Evolutionary conservation across 1,140 invertebrate genomes (phyloP), one percentile per base, ranked within the genome.

Genomic region (Watersipora subatra): DNA sequence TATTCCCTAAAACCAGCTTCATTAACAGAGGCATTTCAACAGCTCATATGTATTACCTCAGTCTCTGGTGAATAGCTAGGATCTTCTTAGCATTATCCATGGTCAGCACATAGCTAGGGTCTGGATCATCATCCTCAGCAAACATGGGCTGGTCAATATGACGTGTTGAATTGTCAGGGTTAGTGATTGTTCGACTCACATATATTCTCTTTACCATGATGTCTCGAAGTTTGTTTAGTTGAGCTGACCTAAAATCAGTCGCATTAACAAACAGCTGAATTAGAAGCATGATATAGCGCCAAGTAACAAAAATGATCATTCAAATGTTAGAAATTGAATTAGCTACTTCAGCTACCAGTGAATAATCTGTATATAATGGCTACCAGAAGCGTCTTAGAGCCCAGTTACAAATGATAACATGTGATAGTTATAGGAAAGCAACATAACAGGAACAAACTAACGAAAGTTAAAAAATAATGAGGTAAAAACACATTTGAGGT

Each of bases 61-160:
- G 75, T 65, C 76, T 64, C 72, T 77, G 72, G 70, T 75, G 74
- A 57, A 78, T 75, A 7, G 75, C 75, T 63, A 77, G 63, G 24
- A 78, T 76, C 64, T 78, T 78, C 64, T 76, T 74, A 12, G 71
- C 73, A 66, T 78, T 76, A 64, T 78, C 75, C 20, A 71, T 71
- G 29, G 75, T 75, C 61, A 77, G 66, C 64, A 75, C 74, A 69
- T 76, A 77, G 1, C 71, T 73, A 2, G 64, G 59, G 66, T 76
- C 74, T 56, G 74, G 75, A 66, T 76, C 74, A 61, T 71, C 64
- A 25, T 68, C 55, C 1, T 57, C 22, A 0, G 34, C 27, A 46
- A 69, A 67, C 15, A 59, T 65, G 55, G 69, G 63, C 15, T 58
- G 55, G 24, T 29, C 28, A 2, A 56, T 20, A 19, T 69, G n/a